Evolutionary conservation across 1,140 invertebrate species (phyloP).

Genomic region (Plectrocnemia conspersa): DNA sequence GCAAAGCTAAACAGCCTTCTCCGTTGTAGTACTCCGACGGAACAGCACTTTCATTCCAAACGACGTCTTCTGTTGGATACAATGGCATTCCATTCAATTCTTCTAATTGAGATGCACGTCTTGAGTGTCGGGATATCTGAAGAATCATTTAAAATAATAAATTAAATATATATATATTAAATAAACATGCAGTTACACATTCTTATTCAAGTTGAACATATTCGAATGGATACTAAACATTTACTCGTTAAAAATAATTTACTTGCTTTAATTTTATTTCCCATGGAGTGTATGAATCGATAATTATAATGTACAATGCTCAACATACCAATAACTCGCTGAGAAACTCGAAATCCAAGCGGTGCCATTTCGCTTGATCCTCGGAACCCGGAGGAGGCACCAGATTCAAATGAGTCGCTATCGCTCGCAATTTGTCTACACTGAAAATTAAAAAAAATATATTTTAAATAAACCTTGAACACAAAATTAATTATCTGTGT

Average conservation of each 20-base stretch:
- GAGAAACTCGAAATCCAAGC: constrained; percentile 75
- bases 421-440: constrained; percentile 73
- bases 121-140: constrained; percentile 81
- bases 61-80: constrained; percentile 96
- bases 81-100: constrained; percentile 96
- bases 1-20: constrained; percentile 90
- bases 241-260: background rate
- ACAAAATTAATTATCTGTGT: constrained; percentile 5
- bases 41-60: constrained; percentile 99
- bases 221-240: constrained; percentile 2
- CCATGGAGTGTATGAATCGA: no score
- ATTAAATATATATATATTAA: constrained; percentile 3
- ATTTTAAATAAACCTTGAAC: background rate
- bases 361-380: constrained; percentile 65
- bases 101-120: constrained; percentile 86
- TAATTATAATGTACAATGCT: no score
- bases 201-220: background rate
- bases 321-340: constrained; percentile 73
- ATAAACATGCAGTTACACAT: constrained; percentile 1
- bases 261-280: background rate
- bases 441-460: constrained; percentile 50
- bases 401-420: constrained; percentile 82
- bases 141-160: constrained; percentile 21
- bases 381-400: constrained; percentile 71
- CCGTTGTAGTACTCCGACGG: constrained; percentile 96